Percentiles rank a stretch among this genome's conserved stretches.
Conservation (phyloP, 2,888 invertebrate species). For the Ennomos fuscantarius region DNA sequence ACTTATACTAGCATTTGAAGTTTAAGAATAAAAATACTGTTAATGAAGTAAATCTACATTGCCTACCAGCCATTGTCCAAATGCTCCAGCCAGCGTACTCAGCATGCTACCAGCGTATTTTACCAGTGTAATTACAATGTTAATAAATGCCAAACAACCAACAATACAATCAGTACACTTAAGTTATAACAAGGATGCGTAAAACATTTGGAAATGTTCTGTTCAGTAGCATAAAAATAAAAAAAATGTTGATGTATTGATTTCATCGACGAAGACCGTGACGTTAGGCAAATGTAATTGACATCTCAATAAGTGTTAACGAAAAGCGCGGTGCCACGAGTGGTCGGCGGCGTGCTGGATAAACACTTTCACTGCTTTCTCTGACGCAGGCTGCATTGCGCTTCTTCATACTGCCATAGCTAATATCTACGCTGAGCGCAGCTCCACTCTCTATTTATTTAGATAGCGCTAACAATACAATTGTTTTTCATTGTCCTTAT, state of each 20-base stretch:
- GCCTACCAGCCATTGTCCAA: no score
- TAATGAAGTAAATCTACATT: no score
- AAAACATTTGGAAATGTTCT: no score
- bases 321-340: slow-evolving; percentile 52
- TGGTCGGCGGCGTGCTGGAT: slow-evolving; percentile 44
- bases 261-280: not conserved
- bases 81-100: no score
- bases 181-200: no score
- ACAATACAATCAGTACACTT: no score
- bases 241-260: not conserved
- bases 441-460: slow-evolving; percentile 79
- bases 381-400: slow-evolving; percentile 66
- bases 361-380: slow-evolving; percentile 82
- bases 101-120: no score
- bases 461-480: slow-evolving; percentile 70
- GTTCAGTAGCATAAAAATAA: no score
- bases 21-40: no score
- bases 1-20: no score
- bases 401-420: slow-evolving; percentile 60
- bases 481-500: slow-evolving; percentile 75
- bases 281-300: slow-evolving; percentile 38
- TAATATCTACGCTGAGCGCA: slow-evolving; percentile 53
- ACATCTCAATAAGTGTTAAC: slow-evolving; percentile 55
- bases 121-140: no score
- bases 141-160: no score